Conservation (phyloP, 2,797 vertebrate genomes). For the Botia kubotai region DNA sequence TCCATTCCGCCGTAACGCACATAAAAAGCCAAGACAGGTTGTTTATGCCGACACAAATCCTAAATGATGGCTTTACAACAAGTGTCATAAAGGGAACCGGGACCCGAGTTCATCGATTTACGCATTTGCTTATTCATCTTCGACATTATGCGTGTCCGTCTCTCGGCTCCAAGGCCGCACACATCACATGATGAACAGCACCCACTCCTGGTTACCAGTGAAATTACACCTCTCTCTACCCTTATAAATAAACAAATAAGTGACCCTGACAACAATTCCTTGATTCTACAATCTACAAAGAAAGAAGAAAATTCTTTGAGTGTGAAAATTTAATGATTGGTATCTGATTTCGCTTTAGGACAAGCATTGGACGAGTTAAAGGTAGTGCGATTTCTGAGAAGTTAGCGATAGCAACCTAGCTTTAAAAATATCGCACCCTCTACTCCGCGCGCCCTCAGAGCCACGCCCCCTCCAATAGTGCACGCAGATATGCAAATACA, state of each 20-base stretch:
- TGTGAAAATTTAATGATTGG: neutral
- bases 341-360: too few species aligned
- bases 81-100: slow-evolving; percentile 50
- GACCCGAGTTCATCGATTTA: slow-evolving; percentile 51
- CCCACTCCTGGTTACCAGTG: neutral
- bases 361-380: too few species aligned
- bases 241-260: slow-evolving; percentile 36
- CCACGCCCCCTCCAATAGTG: too few species aligned
- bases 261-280: neutral
- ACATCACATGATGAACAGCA: slow-evolving; percentile 7
- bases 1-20: slow-evolving; percentile 3
- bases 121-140: slow-evolving; percentile 58
- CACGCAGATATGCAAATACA: too few species aligned
- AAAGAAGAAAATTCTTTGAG: neutral
- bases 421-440: too few species aligned
- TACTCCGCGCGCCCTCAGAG: too few species aligned
- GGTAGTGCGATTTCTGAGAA: too few species aligned
- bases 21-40: slow-evolving; percentile 48
- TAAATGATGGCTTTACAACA: slow-evolving; percentile 54
- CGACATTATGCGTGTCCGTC: slow-evolving; percentile 29
- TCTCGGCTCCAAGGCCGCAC: neutral
- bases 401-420: too few species aligned
- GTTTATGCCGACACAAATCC: slow-evolving; percentile 59
- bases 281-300: neutral
- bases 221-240: slow-evolving; percentile 12